A percentile compares a stretch with the other conserved stretches of the same genome.
Evolutionary conservation across 1,140 invertebrate species (phyloP).

Genomic region (Trinorchestia longiramus): DNA sequence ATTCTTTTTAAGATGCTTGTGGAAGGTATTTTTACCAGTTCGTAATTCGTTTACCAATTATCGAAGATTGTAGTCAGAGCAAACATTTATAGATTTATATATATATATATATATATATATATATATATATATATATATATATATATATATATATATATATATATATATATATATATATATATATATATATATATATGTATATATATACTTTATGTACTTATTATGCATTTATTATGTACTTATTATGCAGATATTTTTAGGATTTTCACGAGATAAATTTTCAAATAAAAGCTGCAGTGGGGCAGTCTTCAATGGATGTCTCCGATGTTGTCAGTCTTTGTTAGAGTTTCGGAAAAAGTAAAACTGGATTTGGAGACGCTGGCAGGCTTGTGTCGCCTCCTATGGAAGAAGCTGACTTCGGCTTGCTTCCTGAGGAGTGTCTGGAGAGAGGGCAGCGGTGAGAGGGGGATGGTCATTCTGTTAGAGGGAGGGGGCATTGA

Average conservation of each 20-base stretch:
- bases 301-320: background rate
- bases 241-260: background rate
- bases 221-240: too few relatives aligned
- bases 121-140: too few relatives aligned
- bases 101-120: too few relatives aligned
- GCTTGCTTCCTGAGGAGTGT: slow-evolving; percentile 16
- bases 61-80: background rate
- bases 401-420: background rate
- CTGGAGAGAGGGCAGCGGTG: slow-evolving; percentile 4
- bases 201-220: too few relatives aligned
- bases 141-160: too few relatives aligned
- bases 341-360: background rate
- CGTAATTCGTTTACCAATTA: too few relatives aligned
- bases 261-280: background rate
- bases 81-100: background rate
- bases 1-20: background rate
- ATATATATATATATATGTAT: too few relatives aligned
- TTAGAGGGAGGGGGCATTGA: background rate
- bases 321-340: background rate
- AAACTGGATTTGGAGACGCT: background rate
- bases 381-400: background rate
- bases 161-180: too few relatives aligned
- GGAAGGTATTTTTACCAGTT: background rate
- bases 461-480: background rate
- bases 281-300: background rate